These are phyloP conservation scores for Drosophila mettleri DNA, from an alignment of 2,888 invertebrate species.

Conservation along the genomic window DNA sequence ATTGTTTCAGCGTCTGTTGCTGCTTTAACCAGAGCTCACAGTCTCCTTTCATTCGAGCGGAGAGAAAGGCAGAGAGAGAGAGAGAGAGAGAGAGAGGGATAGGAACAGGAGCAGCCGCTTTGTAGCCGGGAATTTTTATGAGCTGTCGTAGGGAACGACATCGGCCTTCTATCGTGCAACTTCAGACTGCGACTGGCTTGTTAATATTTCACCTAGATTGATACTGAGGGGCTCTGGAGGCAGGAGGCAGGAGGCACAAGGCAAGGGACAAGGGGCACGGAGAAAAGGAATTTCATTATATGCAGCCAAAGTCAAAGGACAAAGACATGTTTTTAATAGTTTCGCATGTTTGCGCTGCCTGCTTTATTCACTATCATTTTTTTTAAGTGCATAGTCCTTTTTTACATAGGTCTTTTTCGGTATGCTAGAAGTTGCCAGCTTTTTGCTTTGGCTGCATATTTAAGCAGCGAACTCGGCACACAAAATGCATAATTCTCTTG, in stretches of 20 bases:
- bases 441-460: slow-evolving; percentile 62
- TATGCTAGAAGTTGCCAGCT: slow-evolving; percentile 46
- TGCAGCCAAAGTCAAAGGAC: slow-evolving; percentile 65
- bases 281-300: slow-evolving; percentile 76
- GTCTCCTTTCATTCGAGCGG: slow-evolving; percentile 1
- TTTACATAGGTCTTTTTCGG: slow-evolving; percentile 17
- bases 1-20: slow-evolving; percentile 72
- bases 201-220: slow-evolving; percentile 81
- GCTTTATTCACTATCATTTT: slow-evolving; percentile 16
- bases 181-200: slow-evolving; percentile 60
- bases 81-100: neutral
- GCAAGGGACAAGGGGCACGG: slow-evolving; percentile 24
- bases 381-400: slow-evolving; percentile 17
- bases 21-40: slow-evolving; percentile 54
- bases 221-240: slow-evolving; percentile 55
- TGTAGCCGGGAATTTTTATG: slow-evolving; percentile 81
- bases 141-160: slow-evolving; percentile 65
- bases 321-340: slow-evolving; percentile 79
- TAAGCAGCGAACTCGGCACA: slow-evolving; percentile 47
- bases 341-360: slow-evolving; percentile 70
- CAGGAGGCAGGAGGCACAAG: slow-evolving; percentile 24
- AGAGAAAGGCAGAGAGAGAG: neutral
- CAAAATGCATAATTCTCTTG: slow-evolving; percentile 23
- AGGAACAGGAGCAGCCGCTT: slow-evolving; percentile 14
- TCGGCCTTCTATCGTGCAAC: slow-evolving; percentile 56